phyloP scores from a whole-genome alignment of 1,140 invertebrate genomes.

The Pomacea maculata region DNA sequence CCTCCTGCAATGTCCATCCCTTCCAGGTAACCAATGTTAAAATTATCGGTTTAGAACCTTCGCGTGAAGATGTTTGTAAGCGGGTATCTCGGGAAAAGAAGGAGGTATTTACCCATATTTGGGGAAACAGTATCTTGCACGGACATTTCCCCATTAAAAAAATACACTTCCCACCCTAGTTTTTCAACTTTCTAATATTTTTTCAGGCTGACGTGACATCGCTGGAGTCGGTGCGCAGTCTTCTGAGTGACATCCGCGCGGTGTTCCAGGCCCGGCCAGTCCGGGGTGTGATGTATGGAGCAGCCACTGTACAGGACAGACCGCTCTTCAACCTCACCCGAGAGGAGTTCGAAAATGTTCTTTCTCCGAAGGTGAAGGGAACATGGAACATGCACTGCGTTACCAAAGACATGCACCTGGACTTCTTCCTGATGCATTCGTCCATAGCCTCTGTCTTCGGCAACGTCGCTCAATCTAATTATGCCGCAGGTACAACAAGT shows the following conservation, averaged over 20 bases:
- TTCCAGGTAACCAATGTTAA: constrained; percentile 1
- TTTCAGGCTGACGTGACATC: constrained; percentile 31
- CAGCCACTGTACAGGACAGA: constrained; percentile 40
- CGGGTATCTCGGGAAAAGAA: too few relatives aligned
- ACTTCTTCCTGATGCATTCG: constrained; percentile 46
- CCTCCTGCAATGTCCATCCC: constrained; percentile 25
- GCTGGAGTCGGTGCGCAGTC: constrained; percentile 14
- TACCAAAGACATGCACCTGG: constrained; percentile 32
- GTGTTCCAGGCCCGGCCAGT: constrained; percentile 18
- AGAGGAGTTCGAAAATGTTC: constrained; percentile 34
- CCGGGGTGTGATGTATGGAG: constrained; percentile 48
- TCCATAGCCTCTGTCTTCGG: constrained; percentile 38
- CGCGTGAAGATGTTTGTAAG: too few relatives aligned
- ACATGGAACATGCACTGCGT: constrained; percentile 48
- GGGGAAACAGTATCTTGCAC: too few relatives aligned
- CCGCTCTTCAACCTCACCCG: constrained; percentile 29
- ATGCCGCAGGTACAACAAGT: constrained; percentile 29
- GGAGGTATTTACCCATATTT: too few relatives aligned
- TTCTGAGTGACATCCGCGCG: constrained; percentile 16
- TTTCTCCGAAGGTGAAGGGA: constrained; percentile 47
- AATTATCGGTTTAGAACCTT: too few relatives aligned
- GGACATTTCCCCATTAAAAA: too few relatives aligned
- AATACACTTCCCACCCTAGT: too few relatives aligned
- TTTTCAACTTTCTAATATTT: too few relatives aligned
- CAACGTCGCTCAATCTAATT: constrained; percentile 42